Evolutionary conservation across 2,888 invertebrate species (phyloP).

Genomic region (Rhodophaea formosa): DNA sequence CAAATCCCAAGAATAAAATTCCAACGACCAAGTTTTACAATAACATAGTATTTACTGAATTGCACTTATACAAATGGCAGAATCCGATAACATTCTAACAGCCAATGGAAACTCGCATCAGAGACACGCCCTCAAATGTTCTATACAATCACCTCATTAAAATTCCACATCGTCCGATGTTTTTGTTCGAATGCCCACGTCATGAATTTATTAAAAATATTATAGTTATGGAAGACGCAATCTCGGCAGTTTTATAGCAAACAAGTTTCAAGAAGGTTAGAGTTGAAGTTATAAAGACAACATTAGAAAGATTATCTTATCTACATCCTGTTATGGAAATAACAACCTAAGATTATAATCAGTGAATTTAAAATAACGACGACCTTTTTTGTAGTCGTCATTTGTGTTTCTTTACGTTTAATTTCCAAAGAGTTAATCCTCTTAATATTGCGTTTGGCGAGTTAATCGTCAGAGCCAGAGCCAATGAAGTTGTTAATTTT

Average conservation of each 20-base stretch:
- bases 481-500: no score
- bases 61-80: conserved; percentile 7
- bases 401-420: not conserved
- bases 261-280: conserved; percentile 5
- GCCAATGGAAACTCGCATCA: not conserved
- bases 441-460: no score
- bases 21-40: not conserved
- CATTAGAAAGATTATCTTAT: not conserved
- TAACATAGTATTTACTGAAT: conserved; percentile 3
- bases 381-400: not conserved
- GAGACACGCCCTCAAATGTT: conserved; percentile 10
- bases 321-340: conserved; percentile 4
- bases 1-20: not conserved
- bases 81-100: not conserved
- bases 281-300: conserved; percentile 1
- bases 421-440: not conserved
- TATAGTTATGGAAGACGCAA: conserved; percentile 3
- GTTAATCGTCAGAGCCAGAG: no score
- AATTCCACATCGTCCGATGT: conserved; percentile 5
- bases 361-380: not conserved
- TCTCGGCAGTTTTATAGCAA: not conserved
- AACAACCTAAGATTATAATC: not conserved
- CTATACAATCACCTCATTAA: conserved; percentile 4
- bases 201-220: conserved; percentile 1
- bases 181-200: not conserved